phyloP scores from a whole-genome alignment of 2,797 vertebrate species.

The Eulemur rubriventer region DNA sequence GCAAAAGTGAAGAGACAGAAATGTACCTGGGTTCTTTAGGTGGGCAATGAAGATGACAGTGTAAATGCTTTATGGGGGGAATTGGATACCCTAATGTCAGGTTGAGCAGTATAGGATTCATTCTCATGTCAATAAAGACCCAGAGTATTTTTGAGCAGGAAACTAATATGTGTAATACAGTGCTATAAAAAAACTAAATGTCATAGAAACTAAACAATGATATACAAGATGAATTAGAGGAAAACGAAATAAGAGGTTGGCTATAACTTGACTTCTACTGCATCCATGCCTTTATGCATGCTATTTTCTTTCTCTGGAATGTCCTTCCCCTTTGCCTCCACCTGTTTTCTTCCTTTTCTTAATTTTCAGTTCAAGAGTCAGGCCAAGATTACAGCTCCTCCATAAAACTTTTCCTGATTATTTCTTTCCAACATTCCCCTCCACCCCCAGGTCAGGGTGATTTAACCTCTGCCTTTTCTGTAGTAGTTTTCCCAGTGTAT shows the following conservation, averaged over 20 bases:
- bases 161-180: neutral
- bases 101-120: neutral
- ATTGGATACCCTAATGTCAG: neutral
- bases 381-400: neutral
- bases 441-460: neutral
- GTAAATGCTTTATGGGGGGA: neutral
- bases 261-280: neutral
- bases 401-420: neutral
- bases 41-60: neutral
- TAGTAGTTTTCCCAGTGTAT: neutral
- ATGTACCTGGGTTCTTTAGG: neutral
- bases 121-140: neutral
- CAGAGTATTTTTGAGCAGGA: neutral
- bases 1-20: neutral
- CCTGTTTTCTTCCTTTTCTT: neutral
- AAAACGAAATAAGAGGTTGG: neutral
- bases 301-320: neutral
- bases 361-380: neutral
- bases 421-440: neutral
- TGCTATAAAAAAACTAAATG: neutral
- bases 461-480: neutral
- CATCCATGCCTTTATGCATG: neutral
- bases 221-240: neutral
- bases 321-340: neutral
- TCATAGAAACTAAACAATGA: neutral